Evolutionary conservation across 2,888 invertebrate species (phyloP).

Genomic region (Meghimatium bilineatum): DNA sequence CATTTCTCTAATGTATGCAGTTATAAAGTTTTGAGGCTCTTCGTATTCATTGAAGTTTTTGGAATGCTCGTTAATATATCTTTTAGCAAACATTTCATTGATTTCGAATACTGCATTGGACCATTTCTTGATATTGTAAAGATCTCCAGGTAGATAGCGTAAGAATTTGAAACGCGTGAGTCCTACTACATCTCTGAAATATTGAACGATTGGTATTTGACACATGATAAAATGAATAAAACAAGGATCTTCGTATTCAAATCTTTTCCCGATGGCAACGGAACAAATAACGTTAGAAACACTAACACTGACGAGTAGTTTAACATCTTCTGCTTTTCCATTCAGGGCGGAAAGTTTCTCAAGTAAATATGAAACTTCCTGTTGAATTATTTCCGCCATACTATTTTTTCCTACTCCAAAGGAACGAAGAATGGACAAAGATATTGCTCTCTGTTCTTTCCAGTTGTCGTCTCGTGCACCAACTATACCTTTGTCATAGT

Average conservation of each 20-base stretch:
- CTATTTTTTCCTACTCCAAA: conserved; percentile 45
- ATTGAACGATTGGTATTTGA: neutral
- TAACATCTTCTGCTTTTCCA: conserved; percentile 20
- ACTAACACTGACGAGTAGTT: neutral
- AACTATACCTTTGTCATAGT: conserved; percentile 20
- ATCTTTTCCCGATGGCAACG: too few relatives aligned
- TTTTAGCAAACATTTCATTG: neutral
- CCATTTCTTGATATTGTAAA: conserved; percentile 5
- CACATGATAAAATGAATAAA: neutral
- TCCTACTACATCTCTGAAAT: neutral
- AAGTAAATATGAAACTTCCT: conserved; percentile 23
- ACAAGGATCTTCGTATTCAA: conserved; percentile 6
- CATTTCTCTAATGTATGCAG: conserved; percentile 16
- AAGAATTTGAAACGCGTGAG: neutral
- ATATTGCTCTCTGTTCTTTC: too few relatives aligned
- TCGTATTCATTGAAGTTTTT: neutral
- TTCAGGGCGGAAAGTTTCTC: neutral
- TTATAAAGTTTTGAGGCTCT: conserved; percentile 19
- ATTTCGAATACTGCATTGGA: neutral
- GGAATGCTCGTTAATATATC: neutral
- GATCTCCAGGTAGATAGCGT: conserved; percentile 20
- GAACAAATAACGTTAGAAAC: too few relatives aligned
- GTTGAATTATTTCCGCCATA: conserved; percentile 35
- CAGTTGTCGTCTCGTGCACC: conserved; percentile 6
- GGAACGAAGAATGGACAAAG: conserved; percentile 38